Evolutionary conservation across 1,140 invertebrate genomes (phyloP).

Genomic region (Mizuhopecten yessoensis): DNA sequence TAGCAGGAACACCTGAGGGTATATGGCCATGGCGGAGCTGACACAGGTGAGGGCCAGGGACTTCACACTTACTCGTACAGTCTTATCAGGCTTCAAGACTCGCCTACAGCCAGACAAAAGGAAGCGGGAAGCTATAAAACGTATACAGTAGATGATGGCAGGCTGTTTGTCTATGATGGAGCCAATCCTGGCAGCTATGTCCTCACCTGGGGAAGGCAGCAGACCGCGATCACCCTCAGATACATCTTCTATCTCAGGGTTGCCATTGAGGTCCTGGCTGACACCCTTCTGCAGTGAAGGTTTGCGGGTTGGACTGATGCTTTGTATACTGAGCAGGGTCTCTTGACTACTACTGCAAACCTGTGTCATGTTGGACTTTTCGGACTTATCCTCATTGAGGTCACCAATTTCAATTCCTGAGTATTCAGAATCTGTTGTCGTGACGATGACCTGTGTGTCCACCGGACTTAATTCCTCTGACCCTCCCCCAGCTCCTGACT

Average conservation of each 20-base stretch:
- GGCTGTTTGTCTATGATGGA: conserved; percentile 82
- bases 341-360: conserved; percentile 78
- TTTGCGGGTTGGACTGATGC: conserved; percentile 73
- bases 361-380: conserved; percentile 74
- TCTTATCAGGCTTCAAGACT: conserved; percentile 87
- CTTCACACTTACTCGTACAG: conserved; percentile 92
- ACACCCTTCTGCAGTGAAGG: conserved; percentile 47
- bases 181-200: conserved; percentile 64
- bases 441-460: conserved; percentile 61
- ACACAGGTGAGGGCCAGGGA: conserved; percentile 91
- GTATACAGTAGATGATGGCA: conserved; percentile 89
- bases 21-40: conserved; percentile 87
- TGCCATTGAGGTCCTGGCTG: conserved; percentile 80
- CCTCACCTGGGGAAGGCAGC: conserved; percentile 44
- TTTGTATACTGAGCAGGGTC: conserved; percentile 78
- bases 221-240: conserved; percentile 9
- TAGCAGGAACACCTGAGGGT: conserved; percentile 88
- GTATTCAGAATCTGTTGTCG: conserved; percentile 76
- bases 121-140: conserved; percentile 90
- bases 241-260: conserved; percentile 69
- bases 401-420: conserved; percentile 81
- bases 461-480: conserved; percentile 41
- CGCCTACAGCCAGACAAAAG: conserved; percentile 88
- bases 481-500: conserved; percentile 11
- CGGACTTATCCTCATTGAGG: conserved; percentile 78